Percentiles rank a stretch among this genome's conserved stretches.
phyloP scores from a whole-genome alignment of 2,888 invertebrate species.

The Drosophila incognita region DNA sequence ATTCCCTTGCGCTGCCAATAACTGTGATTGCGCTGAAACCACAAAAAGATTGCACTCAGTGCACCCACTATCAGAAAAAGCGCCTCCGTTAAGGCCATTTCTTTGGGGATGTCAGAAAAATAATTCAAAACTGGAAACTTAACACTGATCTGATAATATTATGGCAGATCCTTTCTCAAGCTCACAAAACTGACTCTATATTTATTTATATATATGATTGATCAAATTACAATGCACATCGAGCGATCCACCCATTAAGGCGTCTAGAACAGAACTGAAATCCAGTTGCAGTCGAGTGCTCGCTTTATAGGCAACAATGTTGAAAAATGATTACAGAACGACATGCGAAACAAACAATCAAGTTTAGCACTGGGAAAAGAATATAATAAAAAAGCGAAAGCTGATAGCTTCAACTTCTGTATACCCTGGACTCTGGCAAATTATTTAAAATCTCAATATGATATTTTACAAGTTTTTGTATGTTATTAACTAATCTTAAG shows the following conservation, averaged over 20 bases:
- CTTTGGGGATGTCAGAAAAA: constrained; percentile 8
- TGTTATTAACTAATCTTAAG: neutral
- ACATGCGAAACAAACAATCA: neutral
- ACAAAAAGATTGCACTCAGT: constrained; percentile 65
- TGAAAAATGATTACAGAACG: neutral
- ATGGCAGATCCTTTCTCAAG: neutral
- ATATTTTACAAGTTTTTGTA: neutral
- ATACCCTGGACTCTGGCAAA: neutral
- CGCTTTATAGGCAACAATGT: neutral
- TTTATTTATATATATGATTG: neutral
- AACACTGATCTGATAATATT: neutral
- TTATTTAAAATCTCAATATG: neutral
- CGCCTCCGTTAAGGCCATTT: constrained; percentile 66
- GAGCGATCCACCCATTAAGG: neutral
- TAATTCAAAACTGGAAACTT: neutral
- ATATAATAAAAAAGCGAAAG: too few relatives aligned
- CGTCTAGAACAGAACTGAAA: neutral
- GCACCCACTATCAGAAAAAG: constrained; percentile 60
- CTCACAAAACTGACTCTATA: neutral
- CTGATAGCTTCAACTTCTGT: neutral
- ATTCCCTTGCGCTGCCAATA: constrained; percentile 84
- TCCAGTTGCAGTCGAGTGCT: neutral
- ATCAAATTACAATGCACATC: neutral
- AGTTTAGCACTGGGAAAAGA: too few relatives aligned
- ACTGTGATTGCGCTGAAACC: constrained; percentile 83